A percentile compares a stretch with the other conserved stretches of the same genome.
These are phyloP conservation scores for Linhomoeus sp. DNA, from an alignment of 2,888 invertebrate species.

Conservation along the genomic window DNA sequence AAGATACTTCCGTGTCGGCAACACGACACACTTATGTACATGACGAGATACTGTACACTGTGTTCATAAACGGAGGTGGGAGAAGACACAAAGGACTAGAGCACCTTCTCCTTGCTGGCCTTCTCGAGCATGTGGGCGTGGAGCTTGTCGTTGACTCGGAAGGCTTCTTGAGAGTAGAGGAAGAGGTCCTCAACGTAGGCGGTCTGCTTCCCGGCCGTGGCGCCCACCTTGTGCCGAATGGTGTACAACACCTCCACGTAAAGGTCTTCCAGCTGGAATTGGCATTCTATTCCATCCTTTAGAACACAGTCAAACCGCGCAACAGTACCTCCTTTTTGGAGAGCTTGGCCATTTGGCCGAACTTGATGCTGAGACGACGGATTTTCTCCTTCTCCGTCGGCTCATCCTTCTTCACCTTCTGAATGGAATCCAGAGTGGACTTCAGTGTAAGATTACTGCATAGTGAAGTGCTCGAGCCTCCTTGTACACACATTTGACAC, in stretches of 20 bases:
- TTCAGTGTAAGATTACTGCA: too few species aligned
- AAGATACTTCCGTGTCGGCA: too few species aligned
- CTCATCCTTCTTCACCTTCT: too few species aligned
- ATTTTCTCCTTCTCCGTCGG: not conserved
- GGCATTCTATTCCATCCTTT: too few species aligned
- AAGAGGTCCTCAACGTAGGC: conserved; percentile 69
- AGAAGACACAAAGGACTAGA: conserved; percentile 1
- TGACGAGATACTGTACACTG: too few species aligned
- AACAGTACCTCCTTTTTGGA: too few species aligned
- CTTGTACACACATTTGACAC: not conserved
- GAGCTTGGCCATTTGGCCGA: conserved; percentile 14
- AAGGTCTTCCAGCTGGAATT: conserved; percentile 42
- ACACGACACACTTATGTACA: too few species aligned
- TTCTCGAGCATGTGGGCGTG: conserved; percentile 63
- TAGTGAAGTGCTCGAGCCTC: too few species aligned
- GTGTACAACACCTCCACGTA: conserved; percentile 83
- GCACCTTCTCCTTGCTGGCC: conserved; percentile 66
- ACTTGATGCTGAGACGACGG: not conserved
- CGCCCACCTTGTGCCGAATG: conserved; percentile 69
- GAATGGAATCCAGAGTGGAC: not conserved
- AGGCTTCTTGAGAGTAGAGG: conserved; percentile 70
- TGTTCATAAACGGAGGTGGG: too few species aligned
- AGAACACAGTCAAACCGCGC: too few species aligned
- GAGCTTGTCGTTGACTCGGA: conserved; percentile 56
- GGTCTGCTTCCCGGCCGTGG: conserved; percentile 39